These are phyloP conservation scores for Marmota monax DNA, from an alignment of 2,113 vertebrate genomes.

Conservation along the genomic window DNA sequence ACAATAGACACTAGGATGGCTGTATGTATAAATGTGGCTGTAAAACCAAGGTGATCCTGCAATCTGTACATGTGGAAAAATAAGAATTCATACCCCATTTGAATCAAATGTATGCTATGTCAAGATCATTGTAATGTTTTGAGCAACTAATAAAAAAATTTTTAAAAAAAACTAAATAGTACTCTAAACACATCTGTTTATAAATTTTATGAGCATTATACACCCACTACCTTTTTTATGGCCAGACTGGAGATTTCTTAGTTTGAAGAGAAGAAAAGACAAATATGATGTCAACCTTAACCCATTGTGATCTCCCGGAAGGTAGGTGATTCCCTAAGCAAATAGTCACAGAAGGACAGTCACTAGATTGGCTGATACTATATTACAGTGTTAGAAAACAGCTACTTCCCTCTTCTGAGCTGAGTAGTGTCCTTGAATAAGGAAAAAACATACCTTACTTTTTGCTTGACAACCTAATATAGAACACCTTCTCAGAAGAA, in stretches of 20 bases:
- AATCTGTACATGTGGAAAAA: too few species aligned
- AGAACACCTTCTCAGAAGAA: constrained; percentile 55
- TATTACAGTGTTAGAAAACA: constrained; percentile 47
- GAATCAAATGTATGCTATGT: too few species aligned
- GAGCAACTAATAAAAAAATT: too few species aligned
- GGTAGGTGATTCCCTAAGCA: background rate
- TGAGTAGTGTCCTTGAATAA: background rate
- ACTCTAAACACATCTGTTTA: background rate
- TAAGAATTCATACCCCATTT: too few species aligned
- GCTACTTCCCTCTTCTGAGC: background rate
- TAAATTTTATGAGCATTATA: background rate
- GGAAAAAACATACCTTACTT: background rate
- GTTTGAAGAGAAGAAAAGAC: background rate
- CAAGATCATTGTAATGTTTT: too few species aligned
- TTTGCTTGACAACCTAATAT: constrained; percentile 49
- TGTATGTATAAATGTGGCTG: too few species aligned
- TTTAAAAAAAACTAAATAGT: background rate
- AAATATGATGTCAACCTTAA: background rate
- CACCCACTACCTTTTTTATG: background rate
- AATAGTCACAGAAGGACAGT: constrained; percentile 51
- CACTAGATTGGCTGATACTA: constrained; percentile 51
- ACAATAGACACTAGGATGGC: too few species aligned
- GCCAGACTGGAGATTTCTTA: constrained; percentile 50
- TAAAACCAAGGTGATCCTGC: too few species aligned
- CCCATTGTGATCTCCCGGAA: constrained; percentile 5